Base-by-base conservation (phyloP, 2,797 vertebrate species). In the Syncerus caffer region DNA sequence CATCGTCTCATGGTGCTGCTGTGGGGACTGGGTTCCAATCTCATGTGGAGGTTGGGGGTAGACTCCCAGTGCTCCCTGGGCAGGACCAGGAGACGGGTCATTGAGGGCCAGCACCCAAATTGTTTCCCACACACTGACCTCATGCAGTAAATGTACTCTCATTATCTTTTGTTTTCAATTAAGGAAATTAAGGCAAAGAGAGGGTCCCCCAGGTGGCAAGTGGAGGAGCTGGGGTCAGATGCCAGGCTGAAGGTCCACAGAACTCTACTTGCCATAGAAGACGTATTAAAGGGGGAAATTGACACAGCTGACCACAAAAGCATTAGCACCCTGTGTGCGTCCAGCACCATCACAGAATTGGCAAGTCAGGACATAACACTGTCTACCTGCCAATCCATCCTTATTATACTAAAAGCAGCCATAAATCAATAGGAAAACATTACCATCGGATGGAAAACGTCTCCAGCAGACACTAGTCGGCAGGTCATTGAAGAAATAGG, bases 381-480 rank as follows among this genome's bases (percentile, higher is more conserved):
- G 45, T 79, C 87, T 51, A 85, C 50, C 93, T 96, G 94, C 93
- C 94, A 92, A 6, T 91, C 90, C 51, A 47, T 93, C 83, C 97
- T 96, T 88, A 93, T 96, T 97, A 91, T 71, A 91, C 97, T 98
- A 98, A 98, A 96, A 98, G 98, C 96, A 94, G 95, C 14, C 62
- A 38, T 97, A 94, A 98, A 97, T 98, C 98, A 97, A 98, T 97
- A 97, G 74, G 71, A 45, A 83, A 78, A 79, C 93, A 96, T 92
- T 95, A 95, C 6, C 87, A 94, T 96, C 58, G 23, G 57, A 27
- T 60, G 67, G 79, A 25, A 19, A 86, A 53, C 13, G 23, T 31
- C 53, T 51, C 47, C 71, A 16, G 25, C 34, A 45, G 76, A 38
- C 27, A 57, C 71, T 25, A 2, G 45, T 58, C 0, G 1, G 91